phyloP scores from a whole-genome alignment of 2,888 invertebrate genomes.

The Odontocerum albicorne region DNA sequence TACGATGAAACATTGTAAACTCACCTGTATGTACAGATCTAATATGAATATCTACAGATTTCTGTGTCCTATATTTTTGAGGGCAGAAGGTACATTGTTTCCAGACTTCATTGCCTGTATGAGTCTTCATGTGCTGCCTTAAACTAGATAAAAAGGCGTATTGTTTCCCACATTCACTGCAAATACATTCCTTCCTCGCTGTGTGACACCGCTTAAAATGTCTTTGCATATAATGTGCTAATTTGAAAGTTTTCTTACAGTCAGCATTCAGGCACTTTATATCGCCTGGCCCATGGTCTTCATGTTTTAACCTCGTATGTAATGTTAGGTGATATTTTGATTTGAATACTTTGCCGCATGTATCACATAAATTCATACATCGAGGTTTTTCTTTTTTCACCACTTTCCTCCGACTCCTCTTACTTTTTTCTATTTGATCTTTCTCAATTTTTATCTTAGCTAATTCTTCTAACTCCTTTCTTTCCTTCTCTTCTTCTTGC shows the following conservation, averaged over 20 bases:
- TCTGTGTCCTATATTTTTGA: constrained; percentile 49
- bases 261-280: constrained; percentile 43
- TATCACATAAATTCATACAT: constrained; percentile 27
- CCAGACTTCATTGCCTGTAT: constrained; percentile 42
- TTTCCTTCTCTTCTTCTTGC: constrained; percentile 36
- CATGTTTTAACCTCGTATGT: constrained; percentile 31
- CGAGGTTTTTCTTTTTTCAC: background rate
- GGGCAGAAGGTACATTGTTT: constrained; percentile 49
- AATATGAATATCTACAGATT: constrained; percentile 51
- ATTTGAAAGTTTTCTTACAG: constrained; percentile 45
- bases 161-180: constrained; percentile 46
- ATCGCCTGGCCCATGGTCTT: constrained; percentile 8
- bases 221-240: constrained; percentile 45
- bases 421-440: constrained; percentile 9
- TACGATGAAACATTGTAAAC: no score
- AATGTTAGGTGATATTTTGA: constrained; percentile 31
- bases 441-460: constrained; percentile 16
- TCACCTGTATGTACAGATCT: constrained; percentile 55
- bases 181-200: constrained; percentile 44
- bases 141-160: constrained; percentile 49
- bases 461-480: constrained; percentile 29
- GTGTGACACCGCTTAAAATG: constrained; percentile 49
- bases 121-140: constrained; percentile 46
- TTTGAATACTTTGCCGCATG: constrained; percentile 33
- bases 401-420: background rate